These are phyloP conservation scores for Seriola aureovittata DNA, from an alignment of 2,113 vertebrate genomes.

Conservation along the genomic window DNA sequence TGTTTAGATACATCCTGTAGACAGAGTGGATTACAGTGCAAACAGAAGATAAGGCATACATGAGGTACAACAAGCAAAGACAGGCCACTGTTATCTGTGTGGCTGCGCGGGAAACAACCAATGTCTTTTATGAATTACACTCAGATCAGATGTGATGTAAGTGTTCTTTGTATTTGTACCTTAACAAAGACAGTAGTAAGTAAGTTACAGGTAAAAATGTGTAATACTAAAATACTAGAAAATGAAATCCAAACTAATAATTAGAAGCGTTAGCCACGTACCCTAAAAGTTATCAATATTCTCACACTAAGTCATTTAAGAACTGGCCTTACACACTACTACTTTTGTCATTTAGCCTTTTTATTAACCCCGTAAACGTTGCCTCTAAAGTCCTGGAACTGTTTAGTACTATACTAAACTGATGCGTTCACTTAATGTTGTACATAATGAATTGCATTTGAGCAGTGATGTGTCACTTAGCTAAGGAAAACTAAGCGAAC, in stretches of 20 bases:
- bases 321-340: no score
- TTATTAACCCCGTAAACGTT: not conserved
- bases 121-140: not conserved
- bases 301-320: no score
- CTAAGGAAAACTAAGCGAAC: no score
- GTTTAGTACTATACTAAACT: not conserved
- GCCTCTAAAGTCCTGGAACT: not conserved
- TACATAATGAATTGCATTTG: no score
- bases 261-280: no score
- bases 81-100: not conserved
- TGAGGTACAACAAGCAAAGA: not conserved
- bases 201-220: not conserved
- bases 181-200: not conserved
- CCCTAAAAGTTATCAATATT: no score
- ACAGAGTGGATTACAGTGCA: slow-evolving; percentile 36
- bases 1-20: slow-evolving; percentile 34
- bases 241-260: no score
- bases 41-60: slow-evolving; percentile 50
- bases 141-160: not conserved
- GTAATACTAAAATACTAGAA: no score
- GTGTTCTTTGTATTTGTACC: not conserved
- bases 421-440: no score
- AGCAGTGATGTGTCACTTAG: no score
- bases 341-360: no score
- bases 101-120: not conserved